Evolutionary conservation across 1,140 invertebrate genomes (phyloP).

Genomic region (Akabosia matsudoensis): DNA sequence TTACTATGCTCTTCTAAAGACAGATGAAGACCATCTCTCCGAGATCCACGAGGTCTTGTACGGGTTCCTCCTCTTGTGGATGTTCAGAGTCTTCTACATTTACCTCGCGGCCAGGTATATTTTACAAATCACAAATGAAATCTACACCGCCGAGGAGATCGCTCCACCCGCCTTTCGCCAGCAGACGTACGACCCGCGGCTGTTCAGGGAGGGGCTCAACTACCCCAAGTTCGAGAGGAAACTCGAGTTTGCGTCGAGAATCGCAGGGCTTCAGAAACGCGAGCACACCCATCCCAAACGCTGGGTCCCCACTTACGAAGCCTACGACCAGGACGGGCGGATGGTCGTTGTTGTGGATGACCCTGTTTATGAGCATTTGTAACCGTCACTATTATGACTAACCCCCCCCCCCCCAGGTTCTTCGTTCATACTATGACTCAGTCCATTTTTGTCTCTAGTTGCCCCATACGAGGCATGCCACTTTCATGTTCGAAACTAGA

Average conservation of each 20-base stretch:
- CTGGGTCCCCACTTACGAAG: neutral
- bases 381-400: neutral
- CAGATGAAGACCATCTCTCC: no score
- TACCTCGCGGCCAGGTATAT: neutral
- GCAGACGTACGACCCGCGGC: neutral
- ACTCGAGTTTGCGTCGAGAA: neutral
- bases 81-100: neutral
- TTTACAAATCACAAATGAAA: neutral
- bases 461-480: no score
- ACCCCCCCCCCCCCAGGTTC: no score
- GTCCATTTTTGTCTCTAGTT: no score
- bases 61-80: no score
- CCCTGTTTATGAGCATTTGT: neutral
- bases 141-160: neutral
- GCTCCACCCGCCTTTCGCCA: neutral
- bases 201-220: neutral
- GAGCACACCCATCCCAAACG: neutral
- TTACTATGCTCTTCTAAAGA: no score
- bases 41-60: no score
- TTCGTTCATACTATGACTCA: no score
- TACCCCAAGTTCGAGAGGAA: neutral
- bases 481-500: no score
- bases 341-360: slow-evolving; percentile 2
- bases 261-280: neutral
- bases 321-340: neutral